A percentile compares a stretch with the other conserved stretches of the same genome.
Conservation (phyloP, 2,113 vertebrate species). For the Cettia cetti region DNA sequence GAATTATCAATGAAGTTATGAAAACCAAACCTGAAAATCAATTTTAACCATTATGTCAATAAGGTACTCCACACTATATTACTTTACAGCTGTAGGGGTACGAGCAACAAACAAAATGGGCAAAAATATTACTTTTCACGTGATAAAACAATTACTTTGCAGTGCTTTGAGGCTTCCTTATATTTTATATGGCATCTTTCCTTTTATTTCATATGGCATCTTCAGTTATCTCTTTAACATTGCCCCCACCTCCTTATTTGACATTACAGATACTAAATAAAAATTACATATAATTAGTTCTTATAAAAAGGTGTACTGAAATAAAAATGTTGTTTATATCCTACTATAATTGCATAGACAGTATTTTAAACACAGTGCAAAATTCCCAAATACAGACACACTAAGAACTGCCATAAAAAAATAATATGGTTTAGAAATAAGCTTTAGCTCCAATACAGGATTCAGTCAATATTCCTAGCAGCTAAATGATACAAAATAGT, state of each 20-base stretch:
- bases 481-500: background rate
- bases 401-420: background rate
- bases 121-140: background rate
- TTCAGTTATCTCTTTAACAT: constrained; percentile 83
- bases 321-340: background rate
- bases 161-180: constrained; percentile 89
- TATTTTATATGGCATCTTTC: too few relatives aligned
- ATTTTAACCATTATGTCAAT: background rate
- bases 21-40: background rate
- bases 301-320: background rate
- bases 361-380: background rate
- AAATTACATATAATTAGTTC: background rate
- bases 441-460: background rate
- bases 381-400: background rate
- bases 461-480: background rate
- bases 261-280: constrained; percentile 70
- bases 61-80: background rate
- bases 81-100: background rate
- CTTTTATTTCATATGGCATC: constrained; percentile 89
- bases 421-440: background rate
- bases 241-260: constrained; percentile 86
- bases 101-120: background rate
- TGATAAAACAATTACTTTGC: constrained; percentile 78
- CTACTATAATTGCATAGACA: background rate
- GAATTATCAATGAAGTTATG: background rate